A percentile compares a stretch with the other conserved stretches of the same genome.
These are phyloP conservation scores for Camponotus fellah DNA, from an alignment of 2,888 invertebrate genomes.

Conservation along the genomic window DNA sequence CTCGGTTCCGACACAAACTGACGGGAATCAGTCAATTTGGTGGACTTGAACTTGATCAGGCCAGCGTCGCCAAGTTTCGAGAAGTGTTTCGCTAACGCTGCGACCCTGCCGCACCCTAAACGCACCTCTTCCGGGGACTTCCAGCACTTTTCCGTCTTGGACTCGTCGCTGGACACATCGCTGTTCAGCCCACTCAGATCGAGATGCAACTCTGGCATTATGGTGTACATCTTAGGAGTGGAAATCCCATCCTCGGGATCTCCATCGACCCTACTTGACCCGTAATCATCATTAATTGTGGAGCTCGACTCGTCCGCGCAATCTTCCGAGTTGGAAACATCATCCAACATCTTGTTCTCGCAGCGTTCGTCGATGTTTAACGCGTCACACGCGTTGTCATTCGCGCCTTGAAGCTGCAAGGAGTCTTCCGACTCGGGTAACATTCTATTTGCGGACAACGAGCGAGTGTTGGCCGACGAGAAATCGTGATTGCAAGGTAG, in stretches of 20 bases:
- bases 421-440: not conserved
- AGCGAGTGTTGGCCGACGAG: not conserved
- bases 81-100: conserved; percentile 91
- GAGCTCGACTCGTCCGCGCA: conserved; percentile 49
- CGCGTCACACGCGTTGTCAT: not conserved
- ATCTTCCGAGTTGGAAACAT: conserved; percentile 26
- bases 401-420: not conserved
- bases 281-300: conserved; percentile 37
- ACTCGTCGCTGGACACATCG: conserved; percentile 77
- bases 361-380: not conserved
- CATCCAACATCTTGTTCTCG: conserved; percentile 48
- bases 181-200: conserved; percentile 84
- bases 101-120: conserved; percentile 90
- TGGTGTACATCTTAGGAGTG: conserved; percentile 69
- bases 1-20: conserved; percentile 85
- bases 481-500: not conserved
- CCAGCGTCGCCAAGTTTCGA: conserved; percentile 85
- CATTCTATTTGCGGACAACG: not conserved
- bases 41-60: conserved; percentile 81
- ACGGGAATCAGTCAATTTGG: conserved; percentile 75
- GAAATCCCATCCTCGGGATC: conserved; percentile 23
- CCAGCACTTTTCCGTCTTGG: conserved; percentile 88
- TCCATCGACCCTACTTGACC: conserved; percentile 12
- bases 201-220: conserved; percentile 83
- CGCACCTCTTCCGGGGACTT: conserved; percentile 91